Evolutionary conservation across 2,797 vertebrate genomes (phyloP).

Genomic region (Notolabrus celidotus): DNA sequence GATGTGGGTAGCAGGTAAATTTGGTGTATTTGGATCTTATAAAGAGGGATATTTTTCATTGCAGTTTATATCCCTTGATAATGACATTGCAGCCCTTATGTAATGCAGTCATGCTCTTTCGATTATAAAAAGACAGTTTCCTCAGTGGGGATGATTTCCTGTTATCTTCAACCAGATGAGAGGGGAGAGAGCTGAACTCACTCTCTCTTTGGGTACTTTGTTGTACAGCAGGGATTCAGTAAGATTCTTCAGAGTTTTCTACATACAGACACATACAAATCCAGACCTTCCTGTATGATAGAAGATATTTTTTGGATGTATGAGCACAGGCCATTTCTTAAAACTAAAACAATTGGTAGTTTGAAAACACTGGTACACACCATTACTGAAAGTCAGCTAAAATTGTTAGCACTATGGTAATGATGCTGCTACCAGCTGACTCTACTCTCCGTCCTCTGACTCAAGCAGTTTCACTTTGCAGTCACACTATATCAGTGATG

Average conservation of each 20-base stretch:
- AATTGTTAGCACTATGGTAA: background rate
- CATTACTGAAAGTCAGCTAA: background rate
- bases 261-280: background rate
- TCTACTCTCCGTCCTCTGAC: conserved; percentile 17
- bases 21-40: background rate
- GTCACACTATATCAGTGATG: conserved; percentile 25
- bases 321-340: background rate
- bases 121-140: conserved; percentile 21
- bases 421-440: conserved; percentile 5
- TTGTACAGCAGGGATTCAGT: background rate
- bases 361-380: conserved; percentile 3
- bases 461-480: conserved; percentile 34
- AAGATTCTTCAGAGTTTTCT: background rate
- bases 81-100: background rate
- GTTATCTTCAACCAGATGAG: background rate
- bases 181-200: conserved; percentile 1
- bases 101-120: conserved; percentile 25
- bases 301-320: background rate
- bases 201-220: background rate
- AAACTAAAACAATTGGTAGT: background rate
- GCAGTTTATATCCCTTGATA: background rate
- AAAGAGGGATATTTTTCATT: background rate
- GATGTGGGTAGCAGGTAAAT: background rate
- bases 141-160: conserved; percentile 11
- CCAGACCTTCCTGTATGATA: background rate